These are phyloP conservation scores for Calliphora vicina DNA, from an alignment of 1,140 invertebrate species.

Conservation along the genomic window DNA sequence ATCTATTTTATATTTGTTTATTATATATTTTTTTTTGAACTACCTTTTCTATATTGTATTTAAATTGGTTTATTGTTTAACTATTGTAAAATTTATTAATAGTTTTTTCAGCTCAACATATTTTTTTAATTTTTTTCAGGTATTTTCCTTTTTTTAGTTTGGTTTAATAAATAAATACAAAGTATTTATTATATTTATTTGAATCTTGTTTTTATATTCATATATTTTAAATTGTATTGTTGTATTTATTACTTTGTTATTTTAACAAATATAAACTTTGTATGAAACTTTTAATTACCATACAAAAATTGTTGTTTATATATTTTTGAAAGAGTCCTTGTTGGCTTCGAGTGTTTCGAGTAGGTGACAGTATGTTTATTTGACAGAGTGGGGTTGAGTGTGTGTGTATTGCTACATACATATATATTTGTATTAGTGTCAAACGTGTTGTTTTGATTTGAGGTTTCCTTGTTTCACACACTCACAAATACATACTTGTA, in stretches of 20 bases:
- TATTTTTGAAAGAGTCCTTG: neutral
- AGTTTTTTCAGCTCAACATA: neutral
- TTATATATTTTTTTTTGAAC: too few species aligned
- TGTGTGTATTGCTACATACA: too few species aligned
- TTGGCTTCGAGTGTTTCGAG: neutral
- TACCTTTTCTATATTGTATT: too few species aligned
- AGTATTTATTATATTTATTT: too few species aligned
- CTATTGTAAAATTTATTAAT: neutral
- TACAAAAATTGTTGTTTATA: neutral
- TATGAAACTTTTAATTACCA: neutral
- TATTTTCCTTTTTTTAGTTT: neutral
- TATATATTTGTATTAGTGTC: neutral
- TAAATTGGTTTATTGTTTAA: too few species aligned
- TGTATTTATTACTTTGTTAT: constrained; percentile 21
- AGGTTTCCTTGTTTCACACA: neutral
- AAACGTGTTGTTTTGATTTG: neutral
- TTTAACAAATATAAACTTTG: neutral
- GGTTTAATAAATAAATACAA: neutral
- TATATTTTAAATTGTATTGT: neutral
- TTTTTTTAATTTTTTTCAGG: too few species aligned
- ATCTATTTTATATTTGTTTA: too few species aligned
- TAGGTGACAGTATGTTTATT: neutral
- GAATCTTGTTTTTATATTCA: too few species aligned
- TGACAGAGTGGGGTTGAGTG: neutral
- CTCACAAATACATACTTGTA: neutral